These are phyloP conservation scores for Zaprionus africanus DNA, from an alignment of 1,140 invertebrate genomes.

Conservation along the genomic window DNA sequence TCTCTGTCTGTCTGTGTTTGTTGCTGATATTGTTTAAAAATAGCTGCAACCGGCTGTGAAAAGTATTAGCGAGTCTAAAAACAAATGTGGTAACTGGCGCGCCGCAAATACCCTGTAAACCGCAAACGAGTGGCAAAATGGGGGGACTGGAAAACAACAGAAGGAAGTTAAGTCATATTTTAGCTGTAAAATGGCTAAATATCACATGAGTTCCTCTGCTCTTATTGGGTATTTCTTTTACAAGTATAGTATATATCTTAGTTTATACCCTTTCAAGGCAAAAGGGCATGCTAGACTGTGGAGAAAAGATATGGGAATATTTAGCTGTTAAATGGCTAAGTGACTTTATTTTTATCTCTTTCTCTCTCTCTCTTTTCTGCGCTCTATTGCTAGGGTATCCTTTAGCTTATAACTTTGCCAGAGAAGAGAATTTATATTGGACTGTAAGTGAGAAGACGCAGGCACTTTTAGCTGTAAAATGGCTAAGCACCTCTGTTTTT, in stretches of 20 bases:
- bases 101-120: slow-evolving; percentile 30
- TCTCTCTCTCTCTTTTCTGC: too few species aligned
- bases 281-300: too few species aligned
- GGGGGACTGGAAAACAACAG: neutral
- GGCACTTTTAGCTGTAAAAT: neutral
- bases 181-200: too few species aligned
- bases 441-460: neutral
- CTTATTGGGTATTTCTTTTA: too few species aligned
- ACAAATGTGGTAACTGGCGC: slow-evolving; percentile 46
- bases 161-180: neutral
- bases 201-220: too few species aligned
- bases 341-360: too few species aligned
- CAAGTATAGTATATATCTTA: too few species aligned
- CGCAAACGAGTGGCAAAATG: neutral
- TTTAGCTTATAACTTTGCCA: neutral
- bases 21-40: slow-evolving; percentile 64
- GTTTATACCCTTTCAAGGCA: too few species aligned
- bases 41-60: slow-evolving; percentile 51
- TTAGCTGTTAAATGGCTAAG: too few species aligned
- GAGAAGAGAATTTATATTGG: accelerated
- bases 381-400: neutral
- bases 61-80: slow-evolving; percentile 71
- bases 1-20: slow-evolving; percentile 29
- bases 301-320: too few species aligned
- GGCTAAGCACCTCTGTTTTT: too few species aligned